Conservation (phyloP, 1,140 invertebrate species). For the Drosophila aff. region DNA sequence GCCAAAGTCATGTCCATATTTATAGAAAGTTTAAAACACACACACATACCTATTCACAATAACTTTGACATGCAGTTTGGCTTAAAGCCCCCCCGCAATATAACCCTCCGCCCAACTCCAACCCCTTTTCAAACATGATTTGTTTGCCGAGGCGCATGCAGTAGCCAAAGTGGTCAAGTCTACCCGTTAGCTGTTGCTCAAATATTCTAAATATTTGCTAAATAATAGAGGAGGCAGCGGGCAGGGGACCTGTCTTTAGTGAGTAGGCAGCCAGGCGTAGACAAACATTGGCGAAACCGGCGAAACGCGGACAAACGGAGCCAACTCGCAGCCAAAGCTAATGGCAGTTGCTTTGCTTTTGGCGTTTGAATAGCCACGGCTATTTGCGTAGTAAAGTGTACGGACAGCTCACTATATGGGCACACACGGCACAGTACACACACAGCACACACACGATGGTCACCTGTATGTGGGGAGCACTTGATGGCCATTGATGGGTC, state of each 20-base stretch:
- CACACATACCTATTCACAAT: conserved; percentile 43
- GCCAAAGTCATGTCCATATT: conserved; percentile 66
- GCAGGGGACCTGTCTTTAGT: conserved; percentile 32
- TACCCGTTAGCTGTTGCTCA: conserved; percentile 64
- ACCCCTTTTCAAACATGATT: conserved; percentile 59
- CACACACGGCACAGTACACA: conserved; percentile 9
- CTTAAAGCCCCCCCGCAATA: conserved; percentile 6
- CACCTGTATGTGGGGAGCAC: conserved; percentile 21
- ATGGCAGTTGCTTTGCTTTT: conserved; percentile 74
- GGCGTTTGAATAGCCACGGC: conserved; percentile 63
- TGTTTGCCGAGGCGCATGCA: conserved; percentile 76
- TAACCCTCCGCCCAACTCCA: not conserved
- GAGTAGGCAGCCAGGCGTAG: conserved; percentile 64
- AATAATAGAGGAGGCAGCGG: conserved; percentile 68
- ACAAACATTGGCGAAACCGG: conserved; percentile 66
- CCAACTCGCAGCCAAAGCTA: conserved; percentile 51
- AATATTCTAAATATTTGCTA: conserved; percentile 84
- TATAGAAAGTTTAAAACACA: conserved; percentile 73
- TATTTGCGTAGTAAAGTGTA: conserved; percentile 82
- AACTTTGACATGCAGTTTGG: conserved; percentile 58
- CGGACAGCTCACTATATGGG: conserved; percentile 42
- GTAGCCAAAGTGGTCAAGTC: conserved; percentile 74
- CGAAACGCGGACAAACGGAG: conserved; percentile 26
- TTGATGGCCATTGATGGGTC: conserved; percentile 48
- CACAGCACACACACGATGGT: conserved; percentile 1